phyloP scores from a whole-genome alignment of 2,797 vertebrate species.

The Phoeniculus purpureus region DNA sequence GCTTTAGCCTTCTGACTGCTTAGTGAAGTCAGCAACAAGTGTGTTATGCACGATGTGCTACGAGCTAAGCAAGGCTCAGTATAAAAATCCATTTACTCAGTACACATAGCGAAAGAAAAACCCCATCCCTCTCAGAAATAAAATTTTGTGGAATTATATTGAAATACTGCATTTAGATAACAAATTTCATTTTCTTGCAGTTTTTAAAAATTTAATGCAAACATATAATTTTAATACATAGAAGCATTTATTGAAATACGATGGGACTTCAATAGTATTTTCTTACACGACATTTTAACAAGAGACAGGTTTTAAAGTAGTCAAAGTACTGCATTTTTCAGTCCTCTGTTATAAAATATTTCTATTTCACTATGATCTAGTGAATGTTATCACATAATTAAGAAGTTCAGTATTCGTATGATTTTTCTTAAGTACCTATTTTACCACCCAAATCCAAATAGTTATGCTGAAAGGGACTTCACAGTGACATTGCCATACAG shows the following conservation, averaged over 20 bases:
- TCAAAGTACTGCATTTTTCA: background rate
- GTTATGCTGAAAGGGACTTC: background rate
- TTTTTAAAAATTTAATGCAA: background rate
- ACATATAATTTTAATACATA: background rate
- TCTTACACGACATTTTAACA: background rate
- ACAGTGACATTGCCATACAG: background rate
- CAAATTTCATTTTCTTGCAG: background rate
- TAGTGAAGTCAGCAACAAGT: constrained; percentile 58
- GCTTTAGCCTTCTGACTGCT: constrained; percentile 12
- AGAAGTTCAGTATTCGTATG: background rate
- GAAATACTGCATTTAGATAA: background rate
- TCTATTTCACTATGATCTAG: background rate
- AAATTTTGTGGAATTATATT: background rate
- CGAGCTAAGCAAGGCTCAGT: constrained; percentile 41
- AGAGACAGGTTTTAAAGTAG: background rate
- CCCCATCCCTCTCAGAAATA: background rate
- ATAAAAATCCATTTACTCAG: constrained; percentile 65
- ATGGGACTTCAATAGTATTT: background rate
- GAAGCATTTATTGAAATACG: background rate
- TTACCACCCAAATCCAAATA: background rate
- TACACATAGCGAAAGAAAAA: background rate
- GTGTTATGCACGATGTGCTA: background rate
- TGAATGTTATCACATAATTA: background rate
- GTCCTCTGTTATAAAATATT: background rate
- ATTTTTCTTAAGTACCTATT: background rate